Evolutionary conservation across 2,888 invertebrate species (phyloP), one percentile per base, ranked within the genome.

Genomic region (Kuschelorhynchus macadamiae): DNA sequence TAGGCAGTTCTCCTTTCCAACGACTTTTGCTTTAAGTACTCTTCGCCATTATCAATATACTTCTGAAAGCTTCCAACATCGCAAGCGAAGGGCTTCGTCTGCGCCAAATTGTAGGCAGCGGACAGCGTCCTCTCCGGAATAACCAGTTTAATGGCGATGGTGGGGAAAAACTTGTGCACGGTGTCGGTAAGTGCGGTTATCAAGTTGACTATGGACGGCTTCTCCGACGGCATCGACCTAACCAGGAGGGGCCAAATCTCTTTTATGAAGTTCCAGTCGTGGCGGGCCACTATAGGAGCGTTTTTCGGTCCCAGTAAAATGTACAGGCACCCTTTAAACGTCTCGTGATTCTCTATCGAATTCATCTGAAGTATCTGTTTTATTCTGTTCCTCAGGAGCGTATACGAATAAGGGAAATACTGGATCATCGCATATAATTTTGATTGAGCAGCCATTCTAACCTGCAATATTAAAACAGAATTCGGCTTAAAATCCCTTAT

Each of bases 201-300:
- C 67, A 90, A 76, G 76, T 87, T 88, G 76, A 93, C 89, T 55
- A 95, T 91, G 41, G 92, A 92, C 0, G 91, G 91, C 80, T 96
- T 96, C 79, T 97, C 96, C 1, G 94, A 94, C 49, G 94, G 90
- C 70, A 91, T 90, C 0, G 94, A 91, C 63, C 87, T 86, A 0
- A 95, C 85, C 16, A 97, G 79, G 1, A 92, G 89, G 0, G 94
- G 92, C 95, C 96, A 96, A 0, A 96, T 81, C 20, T 87, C 84
- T 36, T 86, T 83, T 14, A 92, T 85, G 2, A 90, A 87, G 5
- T 88, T 85, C 95, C 95, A 97, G 80, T 94, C 91, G 71, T 91
- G 90, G 75, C 91, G 88, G 8, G 90, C 87, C 1, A 91, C 82
- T 5, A 95, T 82, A 0, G 91, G 88, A 2, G 87, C 86, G 8